Evolutionary conservation across 1,140 invertebrate genomes (phyloP).

Genomic region (Zaprionus ornatus): DNA sequence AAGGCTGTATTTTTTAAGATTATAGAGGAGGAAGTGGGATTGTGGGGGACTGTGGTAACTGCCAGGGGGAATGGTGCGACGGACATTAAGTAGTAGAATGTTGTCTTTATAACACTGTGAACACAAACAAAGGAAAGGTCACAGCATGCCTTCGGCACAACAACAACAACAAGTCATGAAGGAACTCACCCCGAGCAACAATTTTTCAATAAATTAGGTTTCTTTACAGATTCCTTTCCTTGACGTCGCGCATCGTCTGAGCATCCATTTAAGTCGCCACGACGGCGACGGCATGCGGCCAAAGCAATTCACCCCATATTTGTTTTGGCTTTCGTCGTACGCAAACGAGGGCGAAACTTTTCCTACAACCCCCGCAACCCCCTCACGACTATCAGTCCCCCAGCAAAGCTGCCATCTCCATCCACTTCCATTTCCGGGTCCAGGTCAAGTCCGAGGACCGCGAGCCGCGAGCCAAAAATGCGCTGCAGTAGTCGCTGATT

Average conservation of each 20-base stretch:
- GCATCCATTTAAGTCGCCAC: slow-evolving; percentile 49
- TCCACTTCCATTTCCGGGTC: neutral
- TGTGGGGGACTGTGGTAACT: slow-evolving; percentile 9
- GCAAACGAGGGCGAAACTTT: slow-evolving; percentile 68
- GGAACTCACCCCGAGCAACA: slow-evolving; percentile 67
- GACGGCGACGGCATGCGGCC: slow-evolving; percentile 21
- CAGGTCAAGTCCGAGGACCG: slow-evolving; percentile 23
- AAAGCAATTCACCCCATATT: slow-evolving; percentile 78
- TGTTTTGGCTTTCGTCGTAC: slow-evolving; percentile 65
- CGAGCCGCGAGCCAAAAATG: slow-evolving; percentile 49
- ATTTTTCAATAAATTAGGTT: slow-evolving; percentile 82
- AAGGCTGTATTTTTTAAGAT: slow-evolving; percentile 6
- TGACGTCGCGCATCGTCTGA: slow-evolving; percentile 50
- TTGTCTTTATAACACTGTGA: slow-evolving; percentile 81
- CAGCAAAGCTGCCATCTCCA: too few relatives aligned
- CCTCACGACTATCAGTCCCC: too few relatives aligned
- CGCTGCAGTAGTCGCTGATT: slow-evolving; percentile 67
- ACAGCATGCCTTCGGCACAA: slow-evolving; percentile 60
- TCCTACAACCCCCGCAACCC: slow-evolving; percentile 6
- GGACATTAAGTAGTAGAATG: slow-evolving; percentile 80
- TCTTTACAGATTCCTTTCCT: slow-evolving; percentile 72
- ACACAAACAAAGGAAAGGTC: slow-evolving; percentile 80
- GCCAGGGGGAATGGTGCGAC: slow-evolving; percentile 47
- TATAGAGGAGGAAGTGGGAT: slow-evolving; percentile 15
- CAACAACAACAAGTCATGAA: slow-evolving; percentile 40